phyloP scores from a whole-genome alignment of 2,113 vertebrate species.

The Amphiprion percula region DNA sequence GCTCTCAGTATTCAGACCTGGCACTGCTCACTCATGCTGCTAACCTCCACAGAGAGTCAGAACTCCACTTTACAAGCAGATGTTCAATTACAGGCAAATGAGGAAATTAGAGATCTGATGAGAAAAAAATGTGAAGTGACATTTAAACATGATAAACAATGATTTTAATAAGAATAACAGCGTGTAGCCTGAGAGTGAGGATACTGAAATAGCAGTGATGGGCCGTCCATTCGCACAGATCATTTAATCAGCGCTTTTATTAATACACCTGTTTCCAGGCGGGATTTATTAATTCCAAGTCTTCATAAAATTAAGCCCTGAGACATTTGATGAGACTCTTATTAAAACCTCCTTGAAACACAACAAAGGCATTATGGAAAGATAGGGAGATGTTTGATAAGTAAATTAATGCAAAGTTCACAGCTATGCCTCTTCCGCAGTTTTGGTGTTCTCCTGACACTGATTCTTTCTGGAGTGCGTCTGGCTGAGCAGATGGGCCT shows the following conservation, averaged over 20 bases:
- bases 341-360: constrained; percentile 62
- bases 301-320: constrained; percentile 51
- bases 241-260: constrained; percentile 74
- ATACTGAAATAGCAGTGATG: constrained; percentile 36
- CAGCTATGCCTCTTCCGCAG: constrained; percentile 45
- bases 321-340: constrained; percentile 59
- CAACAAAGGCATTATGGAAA: constrained; percentile 41
- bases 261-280: constrained; percentile 74
- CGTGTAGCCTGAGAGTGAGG: constrained; percentile 11
- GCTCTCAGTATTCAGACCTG: constrained; percentile 57
- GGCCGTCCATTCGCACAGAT: constrained; percentile 41
- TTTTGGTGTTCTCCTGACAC: constrained; percentile 62
- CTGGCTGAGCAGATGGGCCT: constrained; percentile 78
- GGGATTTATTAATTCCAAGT: constrained; percentile 53
- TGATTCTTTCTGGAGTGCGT: constrained; percentile 73
- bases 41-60: constrained; percentile 64
- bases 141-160: constrained; percentile 77
- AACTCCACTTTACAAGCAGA: constrained; percentile 76
- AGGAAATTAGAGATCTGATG: constrained; percentile 73
- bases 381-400: constrained; percentile 46
- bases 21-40: constrained; percentile 23
- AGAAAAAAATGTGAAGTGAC: constrained; percentile 73
- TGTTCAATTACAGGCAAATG: constrained; percentile 80
- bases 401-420: constrained; percentile 66
- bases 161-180: constrained; percentile 70